Percentiles rank a stretch among this genome's conserved stretches.
These are phyloP conservation scores for Phalera bucephala DNA, from an alignment of 2,888 invertebrate species.

Conservation along the genomic window DNA sequence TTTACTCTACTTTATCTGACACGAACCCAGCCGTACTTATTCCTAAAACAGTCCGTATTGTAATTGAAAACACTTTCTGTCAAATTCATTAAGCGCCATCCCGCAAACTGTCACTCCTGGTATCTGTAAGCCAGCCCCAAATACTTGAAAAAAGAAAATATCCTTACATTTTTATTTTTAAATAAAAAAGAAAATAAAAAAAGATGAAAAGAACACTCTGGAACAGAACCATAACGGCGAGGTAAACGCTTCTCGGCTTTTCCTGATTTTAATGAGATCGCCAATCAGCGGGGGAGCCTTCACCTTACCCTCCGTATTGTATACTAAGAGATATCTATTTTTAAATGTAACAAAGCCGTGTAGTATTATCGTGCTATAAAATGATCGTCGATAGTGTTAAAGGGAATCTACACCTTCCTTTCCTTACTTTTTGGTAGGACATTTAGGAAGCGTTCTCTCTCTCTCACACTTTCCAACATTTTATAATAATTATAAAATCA, in stretches of 20 bases:
- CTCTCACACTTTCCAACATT: too few relatives aligned
- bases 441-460: too few relatives aligned
- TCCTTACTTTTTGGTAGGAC: too few relatives aligned
- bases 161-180: constrained; percentile 17
- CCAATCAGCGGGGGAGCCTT: constrained; percentile 51
- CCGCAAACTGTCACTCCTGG: constrained; percentile 20
- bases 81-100: neutral
- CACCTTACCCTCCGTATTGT: constrained; percentile 17
- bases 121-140: constrained; percentile 40
- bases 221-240: constrained; percentile 37
- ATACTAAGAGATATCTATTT: constrained; percentile 15
- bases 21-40: too few relatives aligned
- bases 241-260: constrained; percentile 54
- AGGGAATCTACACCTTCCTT: too few relatives aligned
- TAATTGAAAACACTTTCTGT: neutral
- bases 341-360: constrained; percentile 22
- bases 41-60: neutral
- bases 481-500: too few relatives aligned
- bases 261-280: constrained; percentile 77
- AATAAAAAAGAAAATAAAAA: constrained; percentile 25
- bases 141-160: constrained; percentile 15
- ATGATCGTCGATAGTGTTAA: neutral
- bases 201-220: constrained; percentile 38
- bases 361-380: constrained; percentile 12
- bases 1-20: too few relatives aligned